A percentile compares a stretch with the other conserved stretches of the same genome.
Evolutionary conservation across 2,888 invertebrate genomes (phyloP).

Genomic region (Aleiodes testaceus): DNA sequence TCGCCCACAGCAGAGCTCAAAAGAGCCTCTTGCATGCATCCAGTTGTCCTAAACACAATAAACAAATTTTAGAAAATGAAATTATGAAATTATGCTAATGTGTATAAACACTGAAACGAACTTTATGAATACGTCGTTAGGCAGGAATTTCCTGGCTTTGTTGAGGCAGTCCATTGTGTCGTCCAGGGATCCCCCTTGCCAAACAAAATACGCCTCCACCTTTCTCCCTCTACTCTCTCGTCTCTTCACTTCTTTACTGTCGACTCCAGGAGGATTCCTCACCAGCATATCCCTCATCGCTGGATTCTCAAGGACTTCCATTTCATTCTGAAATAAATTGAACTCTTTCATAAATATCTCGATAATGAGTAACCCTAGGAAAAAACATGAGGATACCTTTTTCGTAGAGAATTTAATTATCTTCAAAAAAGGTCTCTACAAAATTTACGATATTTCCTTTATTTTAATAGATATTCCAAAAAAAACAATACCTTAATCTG

Average conservation of each 20-base stretch:
- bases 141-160: conserved; percentile 70
- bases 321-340: conserved; percentile 70
- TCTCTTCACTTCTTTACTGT: conserved; percentile 53
- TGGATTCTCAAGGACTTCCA: conserved; percentile 78
- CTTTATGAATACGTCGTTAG: conserved; percentile 70
- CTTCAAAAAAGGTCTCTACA: too few species aligned
- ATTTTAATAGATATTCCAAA: too few species aligned
- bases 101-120: conserved; percentile 60
- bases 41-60: conserved; percentile 58
- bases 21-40: conserved; percentile 70
- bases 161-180: conserved; percentile 73
- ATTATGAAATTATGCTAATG: background rate
- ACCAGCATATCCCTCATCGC: conserved; percentile 74
- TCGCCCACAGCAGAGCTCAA: conserved; percentile 72
- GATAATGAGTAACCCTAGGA: too few species aligned
- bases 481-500: conserved; percentile 69
- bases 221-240: conserved; percentile 55
- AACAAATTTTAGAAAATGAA: conserved; percentile 12
- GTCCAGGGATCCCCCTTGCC: conserved; percentile 71
- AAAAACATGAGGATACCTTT: too few species aligned
- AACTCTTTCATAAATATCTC: too few species aligned
- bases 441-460: too few species aligned
- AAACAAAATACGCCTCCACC: conserved; percentile 71
- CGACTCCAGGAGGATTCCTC: conserved; percentile 60
- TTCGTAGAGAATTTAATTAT: too few species aligned